Percentiles rank a stretch among this genome's conserved stretches.
phyloP scores from a whole-genome alignment of 2,113 vertebrate genomes.

The Kryptolebias marmoratus region DNA sequence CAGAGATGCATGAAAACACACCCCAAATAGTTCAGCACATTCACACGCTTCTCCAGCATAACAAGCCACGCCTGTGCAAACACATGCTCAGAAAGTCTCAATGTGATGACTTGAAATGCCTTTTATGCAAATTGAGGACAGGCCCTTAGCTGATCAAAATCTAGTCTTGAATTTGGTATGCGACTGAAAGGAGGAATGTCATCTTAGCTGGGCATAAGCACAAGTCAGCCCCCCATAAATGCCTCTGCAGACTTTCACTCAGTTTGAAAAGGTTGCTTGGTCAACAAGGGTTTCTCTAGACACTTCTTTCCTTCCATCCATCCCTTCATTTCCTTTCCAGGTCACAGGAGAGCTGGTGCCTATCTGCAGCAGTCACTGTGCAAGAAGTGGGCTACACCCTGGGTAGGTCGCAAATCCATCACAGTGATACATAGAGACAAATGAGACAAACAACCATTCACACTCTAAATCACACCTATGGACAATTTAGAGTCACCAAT shows the following conservation, averaged over 20 bases:
- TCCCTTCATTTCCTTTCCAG: too few species aligned
- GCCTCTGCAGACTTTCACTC: constrained; percentile 32
- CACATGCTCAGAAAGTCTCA: constrained; percentile 60
- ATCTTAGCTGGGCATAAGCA: constrained; percentile 41
- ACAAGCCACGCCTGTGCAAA: constrained; percentile 18
- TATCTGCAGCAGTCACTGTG: too few species aligned
- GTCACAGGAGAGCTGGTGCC: too few species aligned
- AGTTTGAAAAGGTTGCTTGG: constrained; percentile 6
- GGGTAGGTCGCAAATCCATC: too few species aligned
- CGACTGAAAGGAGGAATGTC: constrained; percentile 61
- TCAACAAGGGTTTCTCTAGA: neutral
- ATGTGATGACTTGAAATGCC: constrained; percentile 58
- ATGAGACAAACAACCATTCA: too few species aligned
- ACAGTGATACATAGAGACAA: too few species aligned
- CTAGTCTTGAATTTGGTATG: constrained; percentile 66
- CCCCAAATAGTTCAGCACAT: neutral
- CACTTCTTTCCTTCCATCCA: neutral
- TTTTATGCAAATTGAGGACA: constrained; percentile 66
- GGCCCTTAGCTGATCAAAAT: constrained; percentile 68
- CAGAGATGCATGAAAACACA: constrained; percentile 17
- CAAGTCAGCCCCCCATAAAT: constrained; percentile 47
- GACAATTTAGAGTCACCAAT: too few species aligned
- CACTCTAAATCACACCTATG: too few species aligned
- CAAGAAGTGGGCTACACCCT: too few species aligned
- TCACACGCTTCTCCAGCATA: constrained; percentile 15